A percentile compares a stretch with the other conserved stretches of the same genome.
These are phyloP conservation scores for Chiloscyllium plagiosum DNA, from an alignment of 2,113 vertebrate genomes.

Conservation along the genomic window DNA sequence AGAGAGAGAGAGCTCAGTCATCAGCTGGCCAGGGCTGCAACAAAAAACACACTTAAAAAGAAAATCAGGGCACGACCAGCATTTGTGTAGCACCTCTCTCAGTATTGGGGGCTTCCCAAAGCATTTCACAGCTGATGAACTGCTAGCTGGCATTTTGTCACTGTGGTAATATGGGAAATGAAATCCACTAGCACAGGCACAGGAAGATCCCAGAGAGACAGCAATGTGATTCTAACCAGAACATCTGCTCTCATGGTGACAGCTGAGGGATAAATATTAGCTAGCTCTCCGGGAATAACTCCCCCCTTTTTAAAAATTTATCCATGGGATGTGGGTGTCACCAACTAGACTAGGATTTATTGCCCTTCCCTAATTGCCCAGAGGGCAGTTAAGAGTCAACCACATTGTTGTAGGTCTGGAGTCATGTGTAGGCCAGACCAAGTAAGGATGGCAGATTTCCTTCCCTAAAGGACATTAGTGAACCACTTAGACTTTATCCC, in stretches of 20 bases:
- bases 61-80: background rate
- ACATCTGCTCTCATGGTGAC: background rate
- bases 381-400: no score
- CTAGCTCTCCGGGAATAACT: background rate
- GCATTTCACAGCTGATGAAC: background rate
- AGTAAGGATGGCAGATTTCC: no score
- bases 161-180: background rate
- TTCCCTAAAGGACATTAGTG: no score
- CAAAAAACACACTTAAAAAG: background rate
- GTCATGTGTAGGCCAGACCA: no score
- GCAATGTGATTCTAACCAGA: background rate
- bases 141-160: background rate
- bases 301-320: no score
- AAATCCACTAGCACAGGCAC: background rate
- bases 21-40: background rate
- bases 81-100: background rate
- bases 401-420: no score
- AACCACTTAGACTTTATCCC: no score
- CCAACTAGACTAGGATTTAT: no score
- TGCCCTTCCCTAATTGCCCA: no score
- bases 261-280: background rate
- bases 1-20: background rate
- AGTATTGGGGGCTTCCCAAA: background rate
- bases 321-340: no score
- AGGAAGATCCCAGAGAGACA: background rate